phyloP scores from a whole-genome alignment of 2,797 vertebrate genomes.

The Pangasius krempfi region DNA sequence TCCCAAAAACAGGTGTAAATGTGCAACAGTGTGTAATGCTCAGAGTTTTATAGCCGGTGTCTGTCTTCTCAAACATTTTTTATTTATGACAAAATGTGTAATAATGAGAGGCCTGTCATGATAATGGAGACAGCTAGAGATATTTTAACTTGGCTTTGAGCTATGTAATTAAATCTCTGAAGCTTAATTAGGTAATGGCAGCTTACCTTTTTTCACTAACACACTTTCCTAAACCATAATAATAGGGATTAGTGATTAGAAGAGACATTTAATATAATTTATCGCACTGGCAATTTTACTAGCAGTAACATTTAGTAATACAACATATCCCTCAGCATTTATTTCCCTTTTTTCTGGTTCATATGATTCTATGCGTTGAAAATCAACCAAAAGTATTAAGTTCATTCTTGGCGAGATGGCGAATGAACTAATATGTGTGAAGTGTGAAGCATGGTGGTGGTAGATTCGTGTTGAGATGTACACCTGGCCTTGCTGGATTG shows the following conservation, averaged over 20 bases:
- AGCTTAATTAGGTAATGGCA: not conserved
- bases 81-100: no score
- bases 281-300: not conserved
- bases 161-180: not conserved
- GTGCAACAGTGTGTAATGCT: not conserved
- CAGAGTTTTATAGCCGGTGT: not conserved
- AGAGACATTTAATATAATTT: not conserved
- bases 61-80: not conserved
- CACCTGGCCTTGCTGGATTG: not conserved
- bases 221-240: not conserved
- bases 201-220: not conserved
- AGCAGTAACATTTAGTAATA: no score
- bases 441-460: conserved; percentile 2
- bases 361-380: not conserved
- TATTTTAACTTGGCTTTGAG: not conserved
- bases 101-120: not conserved
- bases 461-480: not conserved
- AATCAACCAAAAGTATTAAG: not conserved
- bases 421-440: no score
- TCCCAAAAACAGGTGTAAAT: not conserved
- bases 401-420: not conserved
- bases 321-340: not conserved
- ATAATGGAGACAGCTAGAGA: not conserved
- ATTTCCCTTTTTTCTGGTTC: not conserved
- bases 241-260: not conserved